phyloP scores from a whole-genome alignment of 2,888 invertebrate genomes.

The Rugalucina vietnamica region DNA sequence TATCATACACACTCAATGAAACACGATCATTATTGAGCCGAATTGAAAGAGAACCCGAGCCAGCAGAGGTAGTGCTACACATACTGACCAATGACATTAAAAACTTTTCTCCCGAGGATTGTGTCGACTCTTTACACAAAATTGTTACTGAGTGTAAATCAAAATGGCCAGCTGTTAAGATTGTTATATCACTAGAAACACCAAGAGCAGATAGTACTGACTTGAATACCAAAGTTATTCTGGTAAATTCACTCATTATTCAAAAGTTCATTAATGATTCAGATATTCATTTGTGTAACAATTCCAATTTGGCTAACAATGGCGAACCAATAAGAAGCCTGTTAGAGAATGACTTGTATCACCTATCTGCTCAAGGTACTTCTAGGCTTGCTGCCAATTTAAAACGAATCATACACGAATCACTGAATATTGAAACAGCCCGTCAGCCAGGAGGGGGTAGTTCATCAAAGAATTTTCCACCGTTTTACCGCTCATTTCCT shows the following conservation, averaged over 20 bases:
- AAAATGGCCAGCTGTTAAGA: not conserved
- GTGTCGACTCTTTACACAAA: not conserved
- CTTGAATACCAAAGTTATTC: not conserved
- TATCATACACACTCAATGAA: not conserved
- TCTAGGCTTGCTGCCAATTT: not conserved
- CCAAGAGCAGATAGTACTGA: not conserved
- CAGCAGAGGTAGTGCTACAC: not conserved
- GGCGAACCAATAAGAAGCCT: not conserved
- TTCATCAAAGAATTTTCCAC: not conserved
- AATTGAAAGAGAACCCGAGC: not conserved
- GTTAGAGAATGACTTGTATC: not conserved
- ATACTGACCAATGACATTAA: not conserved
- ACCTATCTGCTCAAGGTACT: not conserved
- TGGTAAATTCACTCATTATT: not conserved
- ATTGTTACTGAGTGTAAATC: not conserved
- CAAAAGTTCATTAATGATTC: not conserved
- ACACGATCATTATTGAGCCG: not conserved
- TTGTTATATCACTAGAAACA: not conserved
- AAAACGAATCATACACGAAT: not conserved
- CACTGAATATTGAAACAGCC: not conserved
- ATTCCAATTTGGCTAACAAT: slow-evolving; percentile 4
- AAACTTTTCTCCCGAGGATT: not conserved
- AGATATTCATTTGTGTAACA: not conserved
- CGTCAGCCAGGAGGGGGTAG: not conserved
- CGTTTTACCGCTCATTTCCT: not conserved